Base-by-base conservation (phyloP, 2,888 invertebrate species). In the Tolmerus cingulatus region DNA sequence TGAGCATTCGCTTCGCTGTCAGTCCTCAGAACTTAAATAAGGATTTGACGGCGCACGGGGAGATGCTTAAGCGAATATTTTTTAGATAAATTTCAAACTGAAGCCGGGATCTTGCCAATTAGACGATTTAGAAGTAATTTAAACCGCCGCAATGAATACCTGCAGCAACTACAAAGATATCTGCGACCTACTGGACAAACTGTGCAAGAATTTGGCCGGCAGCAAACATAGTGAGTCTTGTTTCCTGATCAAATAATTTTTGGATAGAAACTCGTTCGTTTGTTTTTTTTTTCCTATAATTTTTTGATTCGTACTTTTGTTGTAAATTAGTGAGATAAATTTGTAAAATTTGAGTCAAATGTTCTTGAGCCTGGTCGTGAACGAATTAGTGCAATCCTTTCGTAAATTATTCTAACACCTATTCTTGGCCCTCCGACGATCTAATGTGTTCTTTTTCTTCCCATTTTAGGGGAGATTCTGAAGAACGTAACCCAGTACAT, bases 401-500 rank as follows among this genome's bases (percentile, higher is more conserved):
- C 81, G 88, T 88, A 87, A 84, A 82, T 34, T 4, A n/a, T 34
- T 19, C 3, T 51, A 1, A 1, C n/a, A 7, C 8, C 51, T 51
- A n/a, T 51, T 51, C 1, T 2, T 3, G 12, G 57, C 23, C n/a
- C 12, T 51, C 43, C 8, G 55, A n/a, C 23, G 88, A 19, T 86
- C 76, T 74, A 87, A 46, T 74, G 16, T 16, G 4, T 46, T 46
- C 3, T 77, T 74, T 86, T 76, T 81, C 87, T 89, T 77, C 51
- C 30, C 82, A 16, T 90, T 90, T 0, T 81, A 91, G 91, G 90
- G 89, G 90, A 91, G 66, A 89, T 90, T 87, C 88, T 91, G 23
- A 90, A 90, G 40, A 90, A 90, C 89, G 90, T 91, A 77, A 91
- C 91, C 40, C 90, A 90, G 87, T 90, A 90, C 88, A 91, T 91